phyloP scores from a whole-genome alignment of 2,888 invertebrate species.

The Melanostoma scalare region DNA sequence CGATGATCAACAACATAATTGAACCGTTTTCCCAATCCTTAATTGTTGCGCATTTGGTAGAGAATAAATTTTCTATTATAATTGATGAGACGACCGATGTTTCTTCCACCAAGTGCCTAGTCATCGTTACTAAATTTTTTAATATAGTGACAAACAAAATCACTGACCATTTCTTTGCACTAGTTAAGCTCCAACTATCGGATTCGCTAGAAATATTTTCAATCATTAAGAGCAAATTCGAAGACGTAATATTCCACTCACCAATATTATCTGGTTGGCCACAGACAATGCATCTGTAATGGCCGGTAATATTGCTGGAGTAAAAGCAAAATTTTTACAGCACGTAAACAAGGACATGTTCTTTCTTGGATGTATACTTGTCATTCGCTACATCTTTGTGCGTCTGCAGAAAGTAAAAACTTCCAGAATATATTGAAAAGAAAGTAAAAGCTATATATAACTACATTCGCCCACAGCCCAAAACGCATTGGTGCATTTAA shows the following conservation, averaged over 20 bases:
- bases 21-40: conserved; percentile 11
- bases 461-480: too few species aligned
- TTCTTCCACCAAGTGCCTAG: conserved; percentile 16
- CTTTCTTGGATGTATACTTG: too few species aligned
- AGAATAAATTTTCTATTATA: conserved; percentile 18
- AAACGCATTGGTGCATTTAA: too few species aligned
- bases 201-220: conserved; percentile 25
- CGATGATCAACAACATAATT: conserved; percentile 1
- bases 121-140: conserved; percentile 17
- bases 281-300: too few species aligned
- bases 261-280: too few species aligned
- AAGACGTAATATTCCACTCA: conserved; percentile 28
- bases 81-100: conserved; percentile 42
- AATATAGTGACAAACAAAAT: conserved; percentile 5
- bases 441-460: too few species aligned
- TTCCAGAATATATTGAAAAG: too few species aligned
- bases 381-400: too few species aligned
- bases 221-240: conserved; percentile 15
- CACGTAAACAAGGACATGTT: too few species aligned
- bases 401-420: too few species aligned
- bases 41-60: not conserved
- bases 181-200: conserved; percentile 7
- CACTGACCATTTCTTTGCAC: conserved; percentile 30
- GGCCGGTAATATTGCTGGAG: too few species aligned
- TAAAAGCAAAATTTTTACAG: too few species aligned